A percentile compares a stretch with the other conserved stretches of the same genome.
Conservation (phyloP, 2,888 invertebrate genomes). For the Xanthostigma xanthostigma region DNA sequence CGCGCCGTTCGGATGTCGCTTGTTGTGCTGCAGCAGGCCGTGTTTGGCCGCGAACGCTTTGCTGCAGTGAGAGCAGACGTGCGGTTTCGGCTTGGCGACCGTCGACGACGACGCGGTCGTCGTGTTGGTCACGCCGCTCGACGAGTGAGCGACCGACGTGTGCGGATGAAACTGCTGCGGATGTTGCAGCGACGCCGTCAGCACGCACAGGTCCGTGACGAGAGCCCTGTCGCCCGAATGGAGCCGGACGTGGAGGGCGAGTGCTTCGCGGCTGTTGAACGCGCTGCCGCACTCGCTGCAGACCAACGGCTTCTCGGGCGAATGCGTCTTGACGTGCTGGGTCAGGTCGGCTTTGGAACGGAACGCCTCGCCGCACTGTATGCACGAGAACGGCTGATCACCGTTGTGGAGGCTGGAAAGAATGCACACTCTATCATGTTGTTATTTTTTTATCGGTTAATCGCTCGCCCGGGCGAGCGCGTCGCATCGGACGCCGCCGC, state of each 20-base stretch:
- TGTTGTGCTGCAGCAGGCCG: conserved; percentile 64
- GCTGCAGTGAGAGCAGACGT: conserved; percentile 65
- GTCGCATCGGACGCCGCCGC: too few species aligned
- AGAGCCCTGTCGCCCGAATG: conserved; percentile 69
- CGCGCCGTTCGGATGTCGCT: conserved; percentile 64
- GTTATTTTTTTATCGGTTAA: too few species aligned
- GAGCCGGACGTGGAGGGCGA: conserved; percentile 62
- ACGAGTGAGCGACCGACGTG: conserved; percentile 9
- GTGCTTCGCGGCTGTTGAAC: conserved; percentile 55
- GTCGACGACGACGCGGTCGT: conserved; percentile 23
- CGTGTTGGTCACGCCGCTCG: conserved; percentile 6
- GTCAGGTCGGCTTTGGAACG: conserved; percentile 53
- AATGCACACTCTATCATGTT: neutral
- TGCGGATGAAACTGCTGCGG: conserved; percentile 34
- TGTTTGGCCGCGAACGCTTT: conserved; percentile 74
- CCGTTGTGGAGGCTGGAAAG: conserved; percentile 49
- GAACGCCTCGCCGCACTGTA: conserved; percentile 64
- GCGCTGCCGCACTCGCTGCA: conserved; percentile 44
- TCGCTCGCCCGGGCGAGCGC: too few species aligned
- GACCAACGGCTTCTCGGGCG: conserved; percentile 19
- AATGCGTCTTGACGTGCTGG: conserved; percentile 35
- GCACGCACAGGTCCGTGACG: conserved; percentile 65
- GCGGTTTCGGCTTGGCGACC: conserved; percentile 50
- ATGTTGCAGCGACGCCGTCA: conserved; percentile 62
- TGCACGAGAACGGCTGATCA: conserved; percentile 56